Percentiles rank a stretch among this genome's conserved stretches.
Conservation (phyloP, 2,888 invertebrate species). For the Papilio protenor region DNA sequence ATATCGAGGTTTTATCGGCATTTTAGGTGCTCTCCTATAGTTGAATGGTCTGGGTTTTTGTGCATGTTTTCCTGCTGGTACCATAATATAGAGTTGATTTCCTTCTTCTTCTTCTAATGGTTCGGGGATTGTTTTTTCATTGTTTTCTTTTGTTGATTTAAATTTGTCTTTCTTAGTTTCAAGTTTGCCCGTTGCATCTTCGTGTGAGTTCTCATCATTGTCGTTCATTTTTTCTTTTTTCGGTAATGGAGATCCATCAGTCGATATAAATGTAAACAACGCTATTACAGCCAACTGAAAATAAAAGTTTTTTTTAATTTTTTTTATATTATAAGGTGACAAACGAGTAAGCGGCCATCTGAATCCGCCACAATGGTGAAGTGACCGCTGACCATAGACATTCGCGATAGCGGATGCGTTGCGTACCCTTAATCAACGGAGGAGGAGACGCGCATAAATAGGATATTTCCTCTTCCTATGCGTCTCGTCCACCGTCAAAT, state of each 20-base stretch:
- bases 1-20: not conserved
- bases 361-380: no score
- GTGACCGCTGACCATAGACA: no score
- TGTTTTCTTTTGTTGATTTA: not conserved
- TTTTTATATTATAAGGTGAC: no score
- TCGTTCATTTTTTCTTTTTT: not conserved
- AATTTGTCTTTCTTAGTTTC: not conserved
- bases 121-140: slow-evolving; percentile 3
- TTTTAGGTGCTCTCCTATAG: slow-evolving; percentile 9
- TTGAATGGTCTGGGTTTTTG: not conserved
- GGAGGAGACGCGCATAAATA: no score
- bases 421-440: no score
- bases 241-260: slow-evolving; percentile 4
- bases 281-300: slow-evolving; percentile 25
- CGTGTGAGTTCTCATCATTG: not conserved
- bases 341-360: no score
- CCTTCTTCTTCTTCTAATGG: not conserved
- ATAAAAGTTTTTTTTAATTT: not conserved
- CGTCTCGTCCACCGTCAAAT: no score
- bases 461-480: no score
- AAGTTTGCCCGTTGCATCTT: not conserved
- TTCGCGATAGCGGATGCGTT: no score
- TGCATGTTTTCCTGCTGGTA: slow-evolving; percentile 3
- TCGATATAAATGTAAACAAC: not conserved
- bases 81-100: not conserved